These are phyloP conservation scores for Morone chrysops DNA, from an alignment of 2,113 vertebrate species.

Conservation along the genomic window DNA sequence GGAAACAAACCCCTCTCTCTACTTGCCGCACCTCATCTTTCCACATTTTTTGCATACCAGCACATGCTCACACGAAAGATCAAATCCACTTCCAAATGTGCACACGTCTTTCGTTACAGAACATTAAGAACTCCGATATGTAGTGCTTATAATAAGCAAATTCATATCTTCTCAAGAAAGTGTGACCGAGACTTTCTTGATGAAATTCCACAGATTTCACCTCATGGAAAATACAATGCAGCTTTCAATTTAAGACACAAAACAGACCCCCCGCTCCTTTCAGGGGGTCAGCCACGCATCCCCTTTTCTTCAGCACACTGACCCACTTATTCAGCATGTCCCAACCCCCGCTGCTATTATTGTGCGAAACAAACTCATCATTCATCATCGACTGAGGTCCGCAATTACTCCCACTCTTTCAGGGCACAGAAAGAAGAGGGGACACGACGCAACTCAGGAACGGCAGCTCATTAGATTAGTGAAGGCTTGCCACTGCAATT, in stretches of 20 bases:
- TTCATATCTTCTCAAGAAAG: constrained; percentile 24
- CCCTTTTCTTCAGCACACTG: constrained; percentile 79
- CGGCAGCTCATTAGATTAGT: constrained; percentile 86
- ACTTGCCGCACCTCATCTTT: constrained; percentile 63
- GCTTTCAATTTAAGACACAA: constrained; percentile 74
- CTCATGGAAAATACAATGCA: constrained; percentile 71
- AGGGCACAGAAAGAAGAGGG: constrained; percentile 74
- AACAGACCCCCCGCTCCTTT: constrained; percentile 64
- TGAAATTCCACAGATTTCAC: constrained; percentile 70
- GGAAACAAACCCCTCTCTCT: constrained; percentile 64
- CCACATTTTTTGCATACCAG: constrained; percentile 71
- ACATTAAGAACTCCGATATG: background rate
- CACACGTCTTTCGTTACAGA: constrained; percentile 36
- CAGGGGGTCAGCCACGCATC: constrained; percentile 61
- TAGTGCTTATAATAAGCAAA: constrained; percentile 17
- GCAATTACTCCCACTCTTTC: constrained; percentile 83
- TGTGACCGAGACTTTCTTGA: constrained; percentile 5
- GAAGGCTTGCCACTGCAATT: constrained; percentile 86
- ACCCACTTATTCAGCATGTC: constrained; percentile 82
- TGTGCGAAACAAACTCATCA: constrained; percentile 88
- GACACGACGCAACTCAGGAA: constrained; percentile 73
- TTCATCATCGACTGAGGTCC: constrained; percentile 86
- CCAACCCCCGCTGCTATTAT: constrained; percentile 84
- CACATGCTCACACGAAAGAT: constrained; percentile 33
- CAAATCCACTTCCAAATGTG: constrained; percentile 41